Conservation (phyloP, 2,113 vertebrate species). For the Willisornis vidua region DNA sequence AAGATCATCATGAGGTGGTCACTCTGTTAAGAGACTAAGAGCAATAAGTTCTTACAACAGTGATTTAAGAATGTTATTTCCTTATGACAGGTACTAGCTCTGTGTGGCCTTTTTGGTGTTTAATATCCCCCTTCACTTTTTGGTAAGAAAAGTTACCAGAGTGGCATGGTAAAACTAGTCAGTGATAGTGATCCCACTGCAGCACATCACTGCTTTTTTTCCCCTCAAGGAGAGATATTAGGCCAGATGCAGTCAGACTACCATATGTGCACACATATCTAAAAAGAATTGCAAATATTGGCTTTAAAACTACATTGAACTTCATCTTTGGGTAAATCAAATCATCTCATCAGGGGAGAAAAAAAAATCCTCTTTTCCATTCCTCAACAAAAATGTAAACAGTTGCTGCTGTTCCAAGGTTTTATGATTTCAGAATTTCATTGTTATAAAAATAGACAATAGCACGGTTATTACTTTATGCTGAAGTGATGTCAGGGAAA, state of each 20-base stretch:
- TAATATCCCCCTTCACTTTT: not conserved
- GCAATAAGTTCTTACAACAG: not conserved
- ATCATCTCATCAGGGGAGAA: not conserved
- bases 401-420: not conserved
- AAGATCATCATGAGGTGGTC: not conserved
- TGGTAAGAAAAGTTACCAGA: not conserved
- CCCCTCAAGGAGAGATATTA: not conserved
- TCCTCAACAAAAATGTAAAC: not conserved
- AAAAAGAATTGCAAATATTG: not conserved
- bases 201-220: not conserved
- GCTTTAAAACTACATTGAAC: not conserved
- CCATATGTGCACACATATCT: fast-evolving
- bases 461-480: not conserved
- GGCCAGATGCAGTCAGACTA: not conserved
- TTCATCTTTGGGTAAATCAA: not conserved
- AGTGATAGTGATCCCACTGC: not conserved
- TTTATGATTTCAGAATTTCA: not conserved
- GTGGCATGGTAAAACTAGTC: not conserved
- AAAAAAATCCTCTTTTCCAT: not conserved
- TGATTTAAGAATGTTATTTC: not conserved
- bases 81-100: not conserved
- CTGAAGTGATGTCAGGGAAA: not conserved
- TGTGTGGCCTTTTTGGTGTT: not conserved
- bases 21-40: not conserved
- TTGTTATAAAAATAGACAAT: not conserved